These are phyloP conservation scores for Etheostoma cragini DNA, from an alignment of 2,113 vertebrate species.

Conservation along the genomic window DNA sequence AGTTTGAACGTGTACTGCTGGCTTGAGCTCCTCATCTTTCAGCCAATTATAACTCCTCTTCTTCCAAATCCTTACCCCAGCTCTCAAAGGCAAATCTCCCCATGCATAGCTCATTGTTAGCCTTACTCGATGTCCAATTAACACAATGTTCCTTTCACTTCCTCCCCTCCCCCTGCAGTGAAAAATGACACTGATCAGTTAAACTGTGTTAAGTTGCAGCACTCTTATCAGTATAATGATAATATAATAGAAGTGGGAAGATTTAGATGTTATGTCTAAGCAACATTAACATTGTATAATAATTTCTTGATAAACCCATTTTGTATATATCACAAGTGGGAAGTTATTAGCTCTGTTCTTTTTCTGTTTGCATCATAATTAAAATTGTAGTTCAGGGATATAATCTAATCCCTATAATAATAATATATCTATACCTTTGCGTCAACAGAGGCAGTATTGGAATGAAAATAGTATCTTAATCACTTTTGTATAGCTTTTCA, in stretches of 20 bases:
- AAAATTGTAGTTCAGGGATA: slow-evolving; percentile 16
- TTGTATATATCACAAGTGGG: slow-evolving; percentile 7
- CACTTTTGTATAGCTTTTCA: slow-evolving; percentile 11
- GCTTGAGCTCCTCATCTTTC: slow-evolving; percentile 79
- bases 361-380: slow-evolving; percentile 42
- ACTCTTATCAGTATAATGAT: slow-evolving; percentile 38
- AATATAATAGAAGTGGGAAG: slow-evolving; percentile 34
- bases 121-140: slow-evolving; percentile 79
- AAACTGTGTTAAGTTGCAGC: slow-evolving; percentile 49
- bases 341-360: slow-evolving; percentile 24
- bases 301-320: slow-evolving; percentile 12
- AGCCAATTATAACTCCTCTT: slow-evolving; percentile 81
- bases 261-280: slow-evolving; percentile 26
- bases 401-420: too few relatives aligned
- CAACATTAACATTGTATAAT: slow-evolving; percentile 23
- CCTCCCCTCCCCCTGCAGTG: slow-evolving; percentile 17
- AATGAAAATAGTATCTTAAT: slow-evolving; percentile 30
- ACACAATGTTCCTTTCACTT: slow-evolving; percentile 70
- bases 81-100: slow-evolving; percentile 76
- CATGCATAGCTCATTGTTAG: slow-evolving; percentile 77
- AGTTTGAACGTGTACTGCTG: slow-evolving; percentile 75
- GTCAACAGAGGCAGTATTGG: neutral
- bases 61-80: slow-evolving; percentile 73
- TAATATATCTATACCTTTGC: neutral
- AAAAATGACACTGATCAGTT: slow-evolving; percentile 59